Evolutionary conservation across 1,140 invertebrate species (phyloP).

Genomic region (Pseudobourletiella spinata): DNA sequence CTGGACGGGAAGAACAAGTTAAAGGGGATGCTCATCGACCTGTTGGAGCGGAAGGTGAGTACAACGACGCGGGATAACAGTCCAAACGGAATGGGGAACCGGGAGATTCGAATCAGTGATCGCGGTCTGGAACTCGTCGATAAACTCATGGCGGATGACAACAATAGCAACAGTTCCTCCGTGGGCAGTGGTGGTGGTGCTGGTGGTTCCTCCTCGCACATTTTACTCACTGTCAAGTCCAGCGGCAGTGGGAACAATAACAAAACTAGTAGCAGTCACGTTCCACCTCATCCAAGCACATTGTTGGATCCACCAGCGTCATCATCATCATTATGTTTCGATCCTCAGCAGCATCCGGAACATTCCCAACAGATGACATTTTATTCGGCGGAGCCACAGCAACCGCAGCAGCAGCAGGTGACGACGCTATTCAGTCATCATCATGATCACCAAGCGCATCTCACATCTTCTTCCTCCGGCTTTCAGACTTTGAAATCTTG

Average conservation of each 20-base stretch:
- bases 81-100: conserved; percentile 49
- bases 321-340: neutral
- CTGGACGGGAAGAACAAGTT: conserved; percentile 34
- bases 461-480: no score
- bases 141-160: conserved; percentile 34
- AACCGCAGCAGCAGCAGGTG: conserved; percentile 1
- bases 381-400: conserved; percentile 9
- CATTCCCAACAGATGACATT: conserved; percentile 27
- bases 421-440: no score
- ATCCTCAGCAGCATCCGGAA: no score
- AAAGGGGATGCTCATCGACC: conserved; percentile 54
- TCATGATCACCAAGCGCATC: no score
- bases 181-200: conserved; percentile 22
- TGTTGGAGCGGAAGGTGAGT: conserved; percentile 56
- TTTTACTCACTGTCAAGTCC: conserved; percentile 7
- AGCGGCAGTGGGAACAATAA: neutral
- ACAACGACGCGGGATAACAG: conserved; percentile 48
- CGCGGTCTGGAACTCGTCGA: conserved; percentile 54
- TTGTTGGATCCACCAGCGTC: no score
- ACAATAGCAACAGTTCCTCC: conserved; percentile 24
- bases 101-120: conserved; percentile 52
- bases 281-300: no score
- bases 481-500: no score
- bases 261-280: no score
- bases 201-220: no score